These are phyloP conservation scores for Hemitrygon akajei DNA, from an alignment of 2,797 vertebrate species.

Conservation along the genomic window DNA sequence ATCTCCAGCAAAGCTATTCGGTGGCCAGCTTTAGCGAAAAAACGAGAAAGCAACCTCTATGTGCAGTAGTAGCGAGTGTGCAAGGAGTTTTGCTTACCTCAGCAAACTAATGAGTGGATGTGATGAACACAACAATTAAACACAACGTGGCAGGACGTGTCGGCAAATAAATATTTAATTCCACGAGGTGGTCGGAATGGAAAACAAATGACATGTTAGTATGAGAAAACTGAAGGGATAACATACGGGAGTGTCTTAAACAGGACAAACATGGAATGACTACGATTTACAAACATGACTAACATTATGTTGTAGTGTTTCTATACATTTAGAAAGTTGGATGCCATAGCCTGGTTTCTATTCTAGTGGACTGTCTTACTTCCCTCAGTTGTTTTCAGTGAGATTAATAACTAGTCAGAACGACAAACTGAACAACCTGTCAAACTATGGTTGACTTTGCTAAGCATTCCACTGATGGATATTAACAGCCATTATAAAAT, in stretches of 20 bases:
- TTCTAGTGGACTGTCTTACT: neutral
- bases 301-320: neutral
- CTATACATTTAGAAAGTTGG: neutral
- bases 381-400: neutral
- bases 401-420: neutral
- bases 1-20: neutral
- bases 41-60: neutral
- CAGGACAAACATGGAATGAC: constrained; percentile 26
- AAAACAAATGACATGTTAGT: constrained; percentile 36
- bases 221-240: constrained; percentile 11
- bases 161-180: constrained; percentile 38
- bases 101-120: constrained; percentile 10
- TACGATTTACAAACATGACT: constrained; percentile 17
- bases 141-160: constrained; percentile 31
- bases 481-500: neutral
- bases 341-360: neutral
- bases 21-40: neutral
- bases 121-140: constrained; percentile 37
- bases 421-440: neutral
- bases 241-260: constrained; percentile 10
- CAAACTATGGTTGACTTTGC: neutral
- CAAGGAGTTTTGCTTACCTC: constrained; percentile 34
- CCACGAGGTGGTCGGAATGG: constrained; percentile 31
- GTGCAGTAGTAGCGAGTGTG: neutral
- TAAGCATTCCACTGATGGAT: neutral